Evolutionary conservation across 2,888 invertebrate genomes (phyloP), one percentile per base, ranked within the genome.

Genomic region (Linnaemya tessellans): DNA sequence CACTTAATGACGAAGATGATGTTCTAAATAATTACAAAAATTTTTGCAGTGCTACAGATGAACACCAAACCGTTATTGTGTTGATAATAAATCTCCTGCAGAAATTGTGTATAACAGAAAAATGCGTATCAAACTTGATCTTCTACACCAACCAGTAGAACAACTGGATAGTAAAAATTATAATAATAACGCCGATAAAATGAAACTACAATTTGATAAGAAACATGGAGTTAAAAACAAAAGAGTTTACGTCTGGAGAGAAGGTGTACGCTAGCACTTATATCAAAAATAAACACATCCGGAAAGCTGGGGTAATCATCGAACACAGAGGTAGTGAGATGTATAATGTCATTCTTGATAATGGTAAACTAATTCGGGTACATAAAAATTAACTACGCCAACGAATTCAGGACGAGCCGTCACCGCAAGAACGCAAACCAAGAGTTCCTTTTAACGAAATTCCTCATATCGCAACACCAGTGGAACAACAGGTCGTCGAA

Each of bases 51-150:
- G 43, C 3, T 83, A 86, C 54, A 80, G 86, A 1, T 86, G 86
- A 5, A 87, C 83, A 49, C 80, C 85, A 58, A 87, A 87, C 56
- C 73, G 74, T 41, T 81, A 86, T 35, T 38, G 78, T 49, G 51
- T 81, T 64, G 51, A 85, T 18, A 73, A 51, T 11, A 80, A 85
- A 46, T 78, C 85, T 20, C 85, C 86, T 68, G 86, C 74, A 64
- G 87, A 87, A 70, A 9, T 79, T 22, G 22, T 86, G n/a, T 70
- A 87, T 22, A 86, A 84, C 1, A 82, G 84, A 71, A 84, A 81
- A 30, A 86, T 84, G 51, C 74, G 79, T 20, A 84, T 80, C 3
- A 70, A 49, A 7, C 56, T 87, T 25, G 75, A 87, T 25, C 81
- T 87, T 4, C 38, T 87, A 9, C 84, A 87, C 49, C 84, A 84